A percentile compares a stretch with the other conserved stretches of the same genome.
phyloP scores from a whole-genome alignment of 2,113 vertebrate species.

The Mellivora capensis region DNA sequence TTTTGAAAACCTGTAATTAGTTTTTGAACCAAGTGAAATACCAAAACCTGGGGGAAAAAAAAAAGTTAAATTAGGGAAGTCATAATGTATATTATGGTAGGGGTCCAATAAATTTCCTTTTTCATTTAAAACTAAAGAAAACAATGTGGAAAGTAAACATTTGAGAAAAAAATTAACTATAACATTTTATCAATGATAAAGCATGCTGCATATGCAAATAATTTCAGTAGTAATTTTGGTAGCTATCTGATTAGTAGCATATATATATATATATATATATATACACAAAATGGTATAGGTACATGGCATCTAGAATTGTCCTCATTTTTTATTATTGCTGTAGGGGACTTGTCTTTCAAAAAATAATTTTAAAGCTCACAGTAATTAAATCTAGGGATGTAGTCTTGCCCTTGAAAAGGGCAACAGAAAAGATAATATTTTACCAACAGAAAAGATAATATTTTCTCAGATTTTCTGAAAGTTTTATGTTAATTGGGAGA shows the following conservation, averaged over 20 bases:
- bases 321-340: not conserved
- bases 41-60: not conserved
- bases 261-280: too few species aligned
- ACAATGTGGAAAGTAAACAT: not conserved
- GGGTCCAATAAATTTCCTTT: not conserved
- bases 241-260: not conserved
- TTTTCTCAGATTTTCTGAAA: not conserved
- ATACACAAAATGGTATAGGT: not conserved
- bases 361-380: not conserved
- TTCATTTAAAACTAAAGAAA: not conserved
- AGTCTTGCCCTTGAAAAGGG: not conserved
- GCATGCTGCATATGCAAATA: not conserved
- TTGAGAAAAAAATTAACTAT: constrained; percentile 2
- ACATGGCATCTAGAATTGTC: not conserved
- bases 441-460: not conserved
- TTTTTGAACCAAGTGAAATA: constrained; percentile 10
- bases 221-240: not conserved
- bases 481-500: not conserved
- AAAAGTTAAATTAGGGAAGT: not conserved
- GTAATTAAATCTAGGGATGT: not conserved
- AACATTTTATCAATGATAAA: not conserved
- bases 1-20: constrained; percentile 35
- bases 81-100: not conserved
- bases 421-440: not conserved
- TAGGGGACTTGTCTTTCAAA: not conserved